Conservation (phyloP, 2,113 vertebrate species). For the Aleadryas rufinucha region DNA sequence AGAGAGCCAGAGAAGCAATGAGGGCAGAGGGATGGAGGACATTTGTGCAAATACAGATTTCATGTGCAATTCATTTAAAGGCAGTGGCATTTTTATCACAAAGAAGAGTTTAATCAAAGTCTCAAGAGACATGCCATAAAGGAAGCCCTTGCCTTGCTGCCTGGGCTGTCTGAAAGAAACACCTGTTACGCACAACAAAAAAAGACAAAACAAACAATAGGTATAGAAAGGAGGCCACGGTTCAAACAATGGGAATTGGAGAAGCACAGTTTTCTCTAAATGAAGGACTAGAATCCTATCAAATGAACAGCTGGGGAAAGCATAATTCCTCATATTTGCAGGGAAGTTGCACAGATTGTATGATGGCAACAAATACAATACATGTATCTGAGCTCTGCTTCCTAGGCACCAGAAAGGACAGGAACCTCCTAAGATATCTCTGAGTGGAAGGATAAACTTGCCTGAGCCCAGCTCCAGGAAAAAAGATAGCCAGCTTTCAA, state of each 20-base stretch:
- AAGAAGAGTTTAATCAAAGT: conserved; percentile 62
- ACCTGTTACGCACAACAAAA: conserved; percentile 54
- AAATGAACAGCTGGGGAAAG: conserved; percentile 20
- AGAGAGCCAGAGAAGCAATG: not conserved
- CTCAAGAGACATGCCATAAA: conserved; percentile 57
- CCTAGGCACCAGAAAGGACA: conserved; percentile 14
- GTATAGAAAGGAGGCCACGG: conserved; percentile 29
- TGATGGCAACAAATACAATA: conserved; percentile 34
- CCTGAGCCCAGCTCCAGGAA: conserved; percentile 18
- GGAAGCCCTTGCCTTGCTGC: conserved; percentile 43
- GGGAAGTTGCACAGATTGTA: conserved; percentile 42
- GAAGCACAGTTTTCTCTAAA: conserved; percentile 16
- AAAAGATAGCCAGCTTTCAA: conserved; percentile 35
- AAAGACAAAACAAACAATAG: conserved; percentile 57
- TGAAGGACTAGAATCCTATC: conserved; percentile 14
- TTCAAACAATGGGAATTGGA: conserved; percentile 9
- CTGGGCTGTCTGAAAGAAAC: conserved; percentile 60
- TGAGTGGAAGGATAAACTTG: conserved; percentile 50
- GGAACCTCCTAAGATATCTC: conserved; percentile 52
- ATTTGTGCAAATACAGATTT: conserved; percentile 22
- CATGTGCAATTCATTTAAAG: conserved; percentile 17
- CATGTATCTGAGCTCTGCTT: conserved; percentile 24
- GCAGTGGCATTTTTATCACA: conserved; percentile 49
- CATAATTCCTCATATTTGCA: not conserved
- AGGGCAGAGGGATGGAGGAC: not conserved